Evolutionary conservation across 2,888 invertebrate species (phyloP), one percentile per base, ranked within the genome.

Genomic region (Callosobruchus maculatus): DNA sequence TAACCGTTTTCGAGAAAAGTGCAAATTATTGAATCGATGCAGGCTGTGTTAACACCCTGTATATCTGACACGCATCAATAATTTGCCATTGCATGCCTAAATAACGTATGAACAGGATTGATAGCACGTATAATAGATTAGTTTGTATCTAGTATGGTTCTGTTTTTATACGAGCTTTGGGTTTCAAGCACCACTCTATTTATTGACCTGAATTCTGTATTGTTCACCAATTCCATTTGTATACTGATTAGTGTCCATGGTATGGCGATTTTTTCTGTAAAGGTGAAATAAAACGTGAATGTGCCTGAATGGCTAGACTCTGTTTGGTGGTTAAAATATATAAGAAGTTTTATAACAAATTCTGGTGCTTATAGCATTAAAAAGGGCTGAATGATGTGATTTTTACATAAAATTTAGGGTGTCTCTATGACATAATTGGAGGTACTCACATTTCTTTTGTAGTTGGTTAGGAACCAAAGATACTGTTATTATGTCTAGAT

Each of bases 361-460:
- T 77, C 73, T 80, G 81, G 81, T 83, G 82, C 82, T 82, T 83
- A 74, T 80, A 79, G 79, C 79, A 77, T 78, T 76, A 74, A 80
- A 81, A 80, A 77, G 81, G 80, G 82, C 82, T 82, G 82, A 82
- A 78, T 78, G 75, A 80, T 82, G 81, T 82, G 82, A 81, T 83
- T 82, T 81, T 81, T 81, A 78, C 71, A 76, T 76, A 74, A 71
- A 76, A 66, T 70, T 78, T 76, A 79, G 76, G 75, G 68, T 76
- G 76, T 80, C 79, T 80, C 78, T 80, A 78, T 80, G 72, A 73
- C 71, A 9, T 74, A 71, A 77, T 74, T 68, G 73, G 69, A 72
- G 70, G 30, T 70, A 72, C 75, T 76, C 78, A 74, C 78, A 76
- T 70, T 74, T 73, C 71, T 69, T 66, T 75, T 72, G 74, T 75